Evolutionary conservation across 2,888 invertebrate species (phyloP).

Genomic region (Patella pellucida): DNA sequence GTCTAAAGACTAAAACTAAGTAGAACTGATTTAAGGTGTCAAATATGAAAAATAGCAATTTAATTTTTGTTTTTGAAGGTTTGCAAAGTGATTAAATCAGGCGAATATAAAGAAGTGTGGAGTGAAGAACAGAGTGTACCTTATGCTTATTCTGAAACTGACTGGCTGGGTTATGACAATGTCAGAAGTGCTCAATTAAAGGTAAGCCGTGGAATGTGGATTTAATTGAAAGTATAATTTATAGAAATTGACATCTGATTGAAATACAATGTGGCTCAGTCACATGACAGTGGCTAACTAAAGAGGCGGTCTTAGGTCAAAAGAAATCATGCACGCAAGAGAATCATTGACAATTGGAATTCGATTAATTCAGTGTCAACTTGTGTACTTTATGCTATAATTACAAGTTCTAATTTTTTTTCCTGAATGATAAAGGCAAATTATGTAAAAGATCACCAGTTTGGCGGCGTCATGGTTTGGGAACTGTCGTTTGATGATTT

Average conservation of each 20-base stretch:
- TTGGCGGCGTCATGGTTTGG: background rate
- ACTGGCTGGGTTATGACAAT: background rate
- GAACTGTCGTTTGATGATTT: background rate
- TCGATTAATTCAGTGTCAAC: too few species aligned
- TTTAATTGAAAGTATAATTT: too few species aligned
- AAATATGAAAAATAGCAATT: background rate
- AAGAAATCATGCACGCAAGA: too few species aligned
- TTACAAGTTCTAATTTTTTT: too few species aligned
- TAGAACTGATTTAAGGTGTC: background rate
- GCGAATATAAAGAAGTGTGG: background rate
- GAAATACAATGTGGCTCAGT: too few species aligned
- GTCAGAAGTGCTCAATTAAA: background rate
- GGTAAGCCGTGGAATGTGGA: background rate
- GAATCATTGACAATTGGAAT: too few species aligned
- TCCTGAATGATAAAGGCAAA: background rate
- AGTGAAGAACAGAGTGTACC: background rate
- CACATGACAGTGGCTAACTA: too few species aligned
- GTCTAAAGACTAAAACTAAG: too few species aligned
- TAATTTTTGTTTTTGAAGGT: background rate
- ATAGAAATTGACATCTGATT: too few species aligned
- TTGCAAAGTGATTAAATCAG: background rate
- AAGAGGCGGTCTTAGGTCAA: too few species aligned
- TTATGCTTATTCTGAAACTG: background rate
- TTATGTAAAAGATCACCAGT: background rate
- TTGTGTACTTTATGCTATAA: too few species aligned